Conservation (phyloP, 1,140 invertebrate species). For the Anoplophora glabripennis region DNA sequence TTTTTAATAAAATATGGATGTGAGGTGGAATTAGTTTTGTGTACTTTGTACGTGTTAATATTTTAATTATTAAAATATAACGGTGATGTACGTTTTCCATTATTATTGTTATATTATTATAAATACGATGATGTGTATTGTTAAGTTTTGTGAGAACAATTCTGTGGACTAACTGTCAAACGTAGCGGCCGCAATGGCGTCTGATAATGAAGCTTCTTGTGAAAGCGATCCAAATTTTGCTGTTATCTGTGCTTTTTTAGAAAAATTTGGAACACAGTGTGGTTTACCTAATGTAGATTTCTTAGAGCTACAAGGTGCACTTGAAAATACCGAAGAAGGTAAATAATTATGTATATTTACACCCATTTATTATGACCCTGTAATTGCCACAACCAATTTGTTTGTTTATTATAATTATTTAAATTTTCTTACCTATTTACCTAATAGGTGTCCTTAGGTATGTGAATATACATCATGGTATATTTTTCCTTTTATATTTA, state of each 20-base stretch:
- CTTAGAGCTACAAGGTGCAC: constrained; percentile 78
- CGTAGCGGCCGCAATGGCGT: constrained; percentile 62
- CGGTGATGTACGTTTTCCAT: too few species aligned
- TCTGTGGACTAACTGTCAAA: too few species aligned
- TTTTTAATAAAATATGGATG: too few species aligned
- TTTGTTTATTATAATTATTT: constrained; percentile 11
- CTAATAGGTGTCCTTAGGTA: too few species aligned
- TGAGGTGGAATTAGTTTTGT: too few species aligned
- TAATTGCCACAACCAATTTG: neutral
- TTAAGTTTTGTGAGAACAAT: too few species aligned
- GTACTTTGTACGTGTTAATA: too few species aligned
- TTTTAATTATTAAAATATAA: too few species aligned
- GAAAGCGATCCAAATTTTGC: constrained; percentile 94
- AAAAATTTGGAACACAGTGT: constrained; percentile 80
- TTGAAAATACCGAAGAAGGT: constrained; percentile 87
- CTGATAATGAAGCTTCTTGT: constrained; percentile 80
- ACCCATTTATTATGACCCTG: neutral
- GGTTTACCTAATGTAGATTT: constrained; percentile 74
- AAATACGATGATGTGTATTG: too few species aligned
- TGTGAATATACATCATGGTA: neutral
- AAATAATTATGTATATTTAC: constrained; percentile 38
- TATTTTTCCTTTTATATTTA: neutral
- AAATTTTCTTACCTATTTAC: neutral
- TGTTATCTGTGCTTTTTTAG: constrained; percentile 89
- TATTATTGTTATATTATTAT: too few species aligned